Evolutionary conservation across 2,888 invertebrate genomes (phyloP).

Genomic region (Orthonevra nobilis): DNA sequence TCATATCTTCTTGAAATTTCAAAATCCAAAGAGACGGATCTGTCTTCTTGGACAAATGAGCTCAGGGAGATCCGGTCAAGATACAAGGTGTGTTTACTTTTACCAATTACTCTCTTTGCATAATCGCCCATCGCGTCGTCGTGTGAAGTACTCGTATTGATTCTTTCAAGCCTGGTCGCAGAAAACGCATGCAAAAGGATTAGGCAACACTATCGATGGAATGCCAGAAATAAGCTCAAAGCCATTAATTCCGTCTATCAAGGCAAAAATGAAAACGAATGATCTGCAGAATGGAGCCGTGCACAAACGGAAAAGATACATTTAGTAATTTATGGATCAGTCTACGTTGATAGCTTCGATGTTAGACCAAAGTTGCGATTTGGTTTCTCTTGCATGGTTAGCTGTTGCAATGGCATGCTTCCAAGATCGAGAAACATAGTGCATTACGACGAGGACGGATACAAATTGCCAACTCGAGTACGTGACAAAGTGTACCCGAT

Average conservation of each 20-base stretch:
- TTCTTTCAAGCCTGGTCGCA: not conserved
- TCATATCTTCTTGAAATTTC: not conserved
- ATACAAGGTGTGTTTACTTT: slow-evolving; percentile 12
- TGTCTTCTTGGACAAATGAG: not conserved
- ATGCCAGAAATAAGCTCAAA: slow-evolving; percentile 62
- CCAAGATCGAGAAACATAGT: slow-evolving; percentile 20
- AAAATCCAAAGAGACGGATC: not conserved
- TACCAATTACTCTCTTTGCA: not conserved
- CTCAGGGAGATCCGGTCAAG: not conserved
- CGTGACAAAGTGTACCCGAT: slow-evolving; percentile 30
- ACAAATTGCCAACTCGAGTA: slow-evolving; percentile 3
- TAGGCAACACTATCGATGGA: slow-evolving; percentile 48
- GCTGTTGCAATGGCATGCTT: not conserved
- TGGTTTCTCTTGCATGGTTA: slow-evolving; percentile 4
- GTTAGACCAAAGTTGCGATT: slow-evolving; percentile 23
- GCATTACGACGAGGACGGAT: slow-evolving; percentile 3
- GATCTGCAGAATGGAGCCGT: not conserved
- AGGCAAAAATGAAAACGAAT: slow-evolving; percentile 7
- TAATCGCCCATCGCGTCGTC: too few relatives aligned
- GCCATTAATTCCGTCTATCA: slow-evolving; percentile 50
- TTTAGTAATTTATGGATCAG: slow-evolving; percentile 26
- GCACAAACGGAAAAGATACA: slow-evolving; percentile 4
- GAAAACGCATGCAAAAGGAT: slow-evolving; percentile 18
- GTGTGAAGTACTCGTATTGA: not conserved
- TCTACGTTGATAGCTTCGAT: slow-evolving; percentile 33